Evolutionary conservation across 2,888 invertebrate genomes (phyloP).

Genomic region (Troglohyphantes excavatus): DNA sequence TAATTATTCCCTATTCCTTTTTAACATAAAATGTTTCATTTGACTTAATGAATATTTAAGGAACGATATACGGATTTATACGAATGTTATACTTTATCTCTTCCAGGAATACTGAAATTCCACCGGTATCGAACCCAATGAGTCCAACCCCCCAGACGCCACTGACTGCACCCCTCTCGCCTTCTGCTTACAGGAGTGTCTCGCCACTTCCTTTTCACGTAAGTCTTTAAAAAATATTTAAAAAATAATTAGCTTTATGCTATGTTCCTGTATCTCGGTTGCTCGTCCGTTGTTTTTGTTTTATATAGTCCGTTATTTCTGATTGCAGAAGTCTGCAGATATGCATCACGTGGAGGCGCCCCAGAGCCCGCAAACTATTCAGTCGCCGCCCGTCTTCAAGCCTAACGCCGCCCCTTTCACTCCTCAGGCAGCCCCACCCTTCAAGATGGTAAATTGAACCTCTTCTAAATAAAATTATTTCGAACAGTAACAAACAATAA

Average conservation of each 20-base stretch:
- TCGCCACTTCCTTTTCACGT: conserved; percentile 78
- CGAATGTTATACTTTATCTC: background rate
- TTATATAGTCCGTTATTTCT: too few species aligned
- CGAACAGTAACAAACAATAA: too few species aligned
- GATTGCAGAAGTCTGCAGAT: conserved; percentile 53
- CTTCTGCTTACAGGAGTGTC: conserved; percentile 61
- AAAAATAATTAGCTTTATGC: too few species aligned
- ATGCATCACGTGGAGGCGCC: conserved; percentile 78
- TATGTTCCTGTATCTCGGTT: too few species aligned
- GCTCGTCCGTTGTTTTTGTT: too few species aligned
- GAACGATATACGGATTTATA: too few species aligned
- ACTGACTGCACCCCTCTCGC: conserved; percentile 55
- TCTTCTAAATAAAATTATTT: too few species aligned
- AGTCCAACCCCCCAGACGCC: conserved; percentile 70
- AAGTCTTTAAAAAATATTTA: conserved; percentile 10
- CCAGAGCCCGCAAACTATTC: conserved; percentile 65
- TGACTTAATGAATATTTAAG: too few species aligned
- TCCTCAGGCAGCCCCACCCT: conserved; percentile 40
- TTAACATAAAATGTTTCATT: too few species aligned
- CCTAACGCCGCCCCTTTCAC: conserved; percentile 25
- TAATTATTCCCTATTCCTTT: too few species aligned
- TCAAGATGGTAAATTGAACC: conserved; percentile 50
- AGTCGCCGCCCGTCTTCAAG: conserved; percentile 64
- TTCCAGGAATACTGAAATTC: conserved; percentile 4
- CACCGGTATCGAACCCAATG: conserved; percentile 35